A percentile compares a stretch with the other conserved stretches of the same genome.
These are phyloP conservation scores for Leptobrachium ailaonicum DNA, from an alignment of 2,113 vertebrate genomes.

Conservation along the genomic window DNA sequence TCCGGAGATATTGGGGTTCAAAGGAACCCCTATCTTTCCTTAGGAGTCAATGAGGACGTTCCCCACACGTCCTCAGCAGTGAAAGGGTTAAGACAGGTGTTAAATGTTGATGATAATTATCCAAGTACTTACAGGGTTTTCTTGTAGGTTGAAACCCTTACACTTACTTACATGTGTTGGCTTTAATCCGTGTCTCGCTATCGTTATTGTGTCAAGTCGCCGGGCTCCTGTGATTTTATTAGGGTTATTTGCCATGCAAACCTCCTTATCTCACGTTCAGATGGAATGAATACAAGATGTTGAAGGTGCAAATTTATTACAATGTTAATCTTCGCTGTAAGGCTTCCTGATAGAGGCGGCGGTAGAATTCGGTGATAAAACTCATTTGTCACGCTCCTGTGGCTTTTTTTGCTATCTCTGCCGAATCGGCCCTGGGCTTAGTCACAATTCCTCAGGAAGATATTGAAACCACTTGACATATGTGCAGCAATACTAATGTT, in stretches of 20 bases:
- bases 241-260: slow-evolving; percentile 2
- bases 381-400: slow-evolving; percentile 65
- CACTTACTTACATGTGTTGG: too few relatives aligned
- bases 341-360: slow-evolving; percentile 67
- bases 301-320: slow-evolving; percentile 69
- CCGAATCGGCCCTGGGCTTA: slow-evolving; percentile 64
- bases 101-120: too few relatives aligned
- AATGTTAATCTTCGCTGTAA: slow-evolving; percentile 68
- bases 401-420: slow-evolving; percentile 64
- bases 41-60: too few relatives aligned
- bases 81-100: too few relatives aligned
- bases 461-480: slow-evolving; percentile 31
- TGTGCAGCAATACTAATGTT: neutral
- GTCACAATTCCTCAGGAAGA: slow-evolving; percentile 46
- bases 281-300: slow-evolving; percentile 65
- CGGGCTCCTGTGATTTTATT: slow-evolving; percentile 15
- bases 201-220: neutral
- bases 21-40: too few relatives aligned
- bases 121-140: too few relatives aligned
- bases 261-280: slow-evolving; percentile 53
- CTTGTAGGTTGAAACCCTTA: too few relatives aligned
- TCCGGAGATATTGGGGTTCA: too few relatives aligned
- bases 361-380: slow-evolving; percentile 63
- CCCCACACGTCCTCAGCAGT: too few relatives aligned
- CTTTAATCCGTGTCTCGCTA: neutral